Evolutionary conservation across 2,797 vertebrate species (phyloP).

Genomic region (Leptodactylus fallax): DNA sequence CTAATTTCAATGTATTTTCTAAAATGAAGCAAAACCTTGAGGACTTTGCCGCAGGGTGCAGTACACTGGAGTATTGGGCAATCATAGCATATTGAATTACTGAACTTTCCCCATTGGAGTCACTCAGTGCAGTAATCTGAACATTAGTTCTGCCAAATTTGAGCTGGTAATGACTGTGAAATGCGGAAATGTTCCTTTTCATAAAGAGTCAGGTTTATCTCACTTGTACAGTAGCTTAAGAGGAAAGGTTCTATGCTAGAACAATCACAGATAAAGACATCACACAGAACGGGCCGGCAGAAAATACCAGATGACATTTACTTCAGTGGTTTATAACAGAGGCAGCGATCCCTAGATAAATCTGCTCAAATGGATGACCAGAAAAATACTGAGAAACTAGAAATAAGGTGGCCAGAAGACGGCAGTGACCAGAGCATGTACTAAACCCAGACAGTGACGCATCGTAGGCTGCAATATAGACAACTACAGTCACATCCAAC

Average conservation of each 20-base stretch:
- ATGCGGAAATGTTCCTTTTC: slow-evolving; percentile 54
- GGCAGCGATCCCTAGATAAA: slow-evolving; percentile 30
- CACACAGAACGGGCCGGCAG: slow-evolving; percentile 5
- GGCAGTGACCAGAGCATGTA: background rate
- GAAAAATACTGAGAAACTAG: background rate
- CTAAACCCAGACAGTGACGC: background rate
- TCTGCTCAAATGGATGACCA: slow-evolving; percentile 22
- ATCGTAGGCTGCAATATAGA: background rate
- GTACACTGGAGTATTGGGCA: slow-evolving; percentile 14
- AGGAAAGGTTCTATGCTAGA: slow-evolving; percentile 59
- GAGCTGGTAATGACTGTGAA: slow-evolving; percentile 59
- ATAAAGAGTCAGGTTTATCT: slow-evolving; percentile 52
- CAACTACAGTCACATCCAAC: background rate
- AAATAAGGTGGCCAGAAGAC: background rate
- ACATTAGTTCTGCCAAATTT: slow-evolving; percentile 62
- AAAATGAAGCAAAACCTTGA: background rate
- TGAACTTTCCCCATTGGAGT: slow-evolving; percentile 38
- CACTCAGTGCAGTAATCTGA: slow-evolving; percentile 52
- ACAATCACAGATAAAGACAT: slow-evolving; percentile 53
- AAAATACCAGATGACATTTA: slow-evolving; percentile 51
- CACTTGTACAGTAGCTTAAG: slow-evolving; percentile 67
- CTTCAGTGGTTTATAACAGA: background rate
- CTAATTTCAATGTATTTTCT: background rate
- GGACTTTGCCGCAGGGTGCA: slow-evolving; percentile 11
- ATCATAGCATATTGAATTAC: slow-evolving; percentile 56